These are phyloP conservation scores for Taxidea taxus DNA, from an alignment of 2,113 vertebrate species.

Conservation along the genomic window DNA sequence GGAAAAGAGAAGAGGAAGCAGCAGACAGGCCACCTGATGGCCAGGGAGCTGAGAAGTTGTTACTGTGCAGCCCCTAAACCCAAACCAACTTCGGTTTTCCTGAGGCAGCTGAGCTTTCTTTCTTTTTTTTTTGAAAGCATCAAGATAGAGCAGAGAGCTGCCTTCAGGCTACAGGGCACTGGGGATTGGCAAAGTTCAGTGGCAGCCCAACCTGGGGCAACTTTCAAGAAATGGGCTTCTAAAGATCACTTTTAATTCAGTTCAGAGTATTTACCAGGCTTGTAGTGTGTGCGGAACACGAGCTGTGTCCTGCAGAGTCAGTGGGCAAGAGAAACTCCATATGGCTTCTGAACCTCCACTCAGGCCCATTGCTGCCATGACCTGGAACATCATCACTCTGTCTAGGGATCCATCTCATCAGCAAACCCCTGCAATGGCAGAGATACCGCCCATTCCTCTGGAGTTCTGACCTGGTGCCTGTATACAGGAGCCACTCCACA, in stretches of 20 bases:
- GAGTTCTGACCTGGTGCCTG: neutral
- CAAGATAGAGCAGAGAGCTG: neutral
- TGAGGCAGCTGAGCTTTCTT: neutral
- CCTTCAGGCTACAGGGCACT: neutral
- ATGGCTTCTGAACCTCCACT: neutral
- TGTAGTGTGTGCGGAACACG: neutral
- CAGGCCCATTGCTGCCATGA: fast-evolving
- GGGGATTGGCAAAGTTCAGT: neutral
- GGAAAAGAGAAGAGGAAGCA: neutral
- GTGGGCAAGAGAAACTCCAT: neutral
- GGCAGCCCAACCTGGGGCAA: neutral
- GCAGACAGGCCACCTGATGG: neutral
- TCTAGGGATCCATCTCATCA: neutral
- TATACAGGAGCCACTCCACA: neutral
- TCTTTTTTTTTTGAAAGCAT: neutral
- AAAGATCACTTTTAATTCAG: neutral
- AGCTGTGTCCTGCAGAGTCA: neutral
- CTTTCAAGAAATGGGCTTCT: neutral
- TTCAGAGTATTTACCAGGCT: neutral
- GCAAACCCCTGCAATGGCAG: neutral
- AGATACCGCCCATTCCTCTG: neutral
- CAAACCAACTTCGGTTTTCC: neutral
- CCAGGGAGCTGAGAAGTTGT: neutral
- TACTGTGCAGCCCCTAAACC: neutral
- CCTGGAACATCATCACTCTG: neutral